Evolutionary conservation across 2,888 invertebrate genomes (phyloP).

Genomic region (Rhamnusium bicolor): DNA sequence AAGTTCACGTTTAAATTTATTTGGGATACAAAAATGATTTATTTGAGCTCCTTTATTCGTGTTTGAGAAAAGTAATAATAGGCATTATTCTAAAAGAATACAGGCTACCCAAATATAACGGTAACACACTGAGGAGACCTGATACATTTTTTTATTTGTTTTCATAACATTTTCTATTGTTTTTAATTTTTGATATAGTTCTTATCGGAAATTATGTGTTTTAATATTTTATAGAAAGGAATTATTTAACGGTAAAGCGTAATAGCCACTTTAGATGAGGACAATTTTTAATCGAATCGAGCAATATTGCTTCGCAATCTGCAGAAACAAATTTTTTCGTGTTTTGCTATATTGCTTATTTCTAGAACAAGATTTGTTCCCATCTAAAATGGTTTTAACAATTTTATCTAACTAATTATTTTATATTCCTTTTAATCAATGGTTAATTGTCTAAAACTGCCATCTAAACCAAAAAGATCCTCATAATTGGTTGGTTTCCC

Average conservation of each 20-base stretch:
- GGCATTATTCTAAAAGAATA: neutral
- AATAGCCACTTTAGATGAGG: no score
- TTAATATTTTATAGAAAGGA: neutral
- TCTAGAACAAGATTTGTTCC: no score
- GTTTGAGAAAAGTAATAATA: neutral
- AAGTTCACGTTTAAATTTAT: neutral
- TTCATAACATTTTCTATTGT: neutral
- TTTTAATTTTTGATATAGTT: neutral
- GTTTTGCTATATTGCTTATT: no score
- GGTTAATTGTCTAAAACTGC: conserved; percentile 88
- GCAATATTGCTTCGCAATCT: no score
- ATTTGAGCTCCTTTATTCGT: neutral
- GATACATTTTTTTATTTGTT: no score
- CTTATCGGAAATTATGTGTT: neutral
- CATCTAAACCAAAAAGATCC: conserved; percentile 91
- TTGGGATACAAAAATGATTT: neutral
- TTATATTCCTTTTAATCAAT: conserved; percentile 82
- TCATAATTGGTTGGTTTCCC: conserved; percentile 90
- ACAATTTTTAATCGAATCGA: no score
- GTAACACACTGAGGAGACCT: neutral
- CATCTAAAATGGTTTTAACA: no score
- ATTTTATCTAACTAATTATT: neutral
- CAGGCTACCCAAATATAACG: neutral
- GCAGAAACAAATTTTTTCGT: no score
- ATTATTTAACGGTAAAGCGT: conserved; percentile 1